Percentiles rank a stretch among this genome's conserved stretches.
Conservation (phyloP, 1,140 invertebrate species). For the Drosophila funebris region DNA sequence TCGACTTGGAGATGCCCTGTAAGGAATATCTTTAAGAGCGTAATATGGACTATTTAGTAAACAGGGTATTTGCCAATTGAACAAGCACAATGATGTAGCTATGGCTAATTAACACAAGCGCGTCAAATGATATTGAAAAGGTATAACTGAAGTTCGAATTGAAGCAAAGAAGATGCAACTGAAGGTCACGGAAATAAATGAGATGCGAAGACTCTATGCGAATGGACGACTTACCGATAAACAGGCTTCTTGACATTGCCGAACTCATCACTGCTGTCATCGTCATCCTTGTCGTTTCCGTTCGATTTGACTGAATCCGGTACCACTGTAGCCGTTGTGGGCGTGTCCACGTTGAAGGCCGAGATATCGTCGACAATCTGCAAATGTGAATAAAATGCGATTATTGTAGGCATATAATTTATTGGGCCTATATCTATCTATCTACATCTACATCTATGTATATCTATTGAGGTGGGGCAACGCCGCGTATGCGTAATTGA, state of each 20-base stretch:
- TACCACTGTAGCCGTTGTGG: slow-evolving; percentile 29
- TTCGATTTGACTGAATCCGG: slow-evolving; percentile 35
- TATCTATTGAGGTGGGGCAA: background rate
- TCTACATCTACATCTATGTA: no score
- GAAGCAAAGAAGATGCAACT: background rate
- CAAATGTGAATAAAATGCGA: slow-evolving; percentile 7
- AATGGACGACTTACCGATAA: slow-evolving; percentile 51
- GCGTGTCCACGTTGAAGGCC: slow-evolving; percentile 49
- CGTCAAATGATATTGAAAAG: slow-evolving; percentile 33
- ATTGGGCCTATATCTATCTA: background rate
- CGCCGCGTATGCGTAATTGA: slow-evolving; percentile 12
- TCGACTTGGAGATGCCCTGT: background rate
- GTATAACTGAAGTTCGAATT: background rate
- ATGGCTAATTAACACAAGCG: slow-evolving; percentile 21
- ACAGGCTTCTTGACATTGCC: slow-evolving; percentile 61
- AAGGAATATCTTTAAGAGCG: background rate
- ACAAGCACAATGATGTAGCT: background rate
- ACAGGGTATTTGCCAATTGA: slow-evolving; percentile 9
- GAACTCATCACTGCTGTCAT: slow-evolving; percentile 70
- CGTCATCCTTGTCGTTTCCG: slow-evolving; percentile 35
- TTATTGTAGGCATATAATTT: background rate
- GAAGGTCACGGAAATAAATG: background rate
- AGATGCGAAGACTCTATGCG: background rate
- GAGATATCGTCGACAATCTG: slow-evolving; percentile 56
- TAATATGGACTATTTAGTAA: no score